A percentile compares a stretch with the other conserved stretches of the same genome.
These are phyloP conservation scores for Bombus cullumanus DNA, from an alignment of 1,140 invertebrate species.

Conservation along the genomic window DNA sequence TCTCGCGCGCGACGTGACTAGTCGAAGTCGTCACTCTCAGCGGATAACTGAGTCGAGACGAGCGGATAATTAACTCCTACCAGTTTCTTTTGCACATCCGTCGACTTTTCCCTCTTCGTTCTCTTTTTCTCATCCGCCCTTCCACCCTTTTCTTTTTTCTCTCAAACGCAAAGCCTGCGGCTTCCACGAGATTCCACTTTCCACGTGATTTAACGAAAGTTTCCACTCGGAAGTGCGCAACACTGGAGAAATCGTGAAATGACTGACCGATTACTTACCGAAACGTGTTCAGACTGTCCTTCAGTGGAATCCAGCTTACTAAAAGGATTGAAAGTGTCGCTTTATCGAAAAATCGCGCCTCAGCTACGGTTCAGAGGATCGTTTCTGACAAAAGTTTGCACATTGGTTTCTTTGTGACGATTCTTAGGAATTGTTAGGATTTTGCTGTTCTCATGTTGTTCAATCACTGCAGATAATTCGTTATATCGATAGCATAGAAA, in stretches of 20 bases:
- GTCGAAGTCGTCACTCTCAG: background rate
- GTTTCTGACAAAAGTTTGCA: background rate
- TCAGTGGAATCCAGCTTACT: background rate
- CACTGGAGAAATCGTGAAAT: conserved; percentile 9
- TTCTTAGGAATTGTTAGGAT: too few relatives aligned
- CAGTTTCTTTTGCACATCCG: background rate
- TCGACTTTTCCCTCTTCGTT: too few relatives aligned
- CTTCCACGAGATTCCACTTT: background rate
- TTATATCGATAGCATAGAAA: too few relatives aligned
- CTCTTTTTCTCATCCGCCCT: too few relatives aligned
- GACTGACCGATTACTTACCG: conserved; percentile 23
- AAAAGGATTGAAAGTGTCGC: background rate
- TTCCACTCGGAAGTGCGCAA: background rate
- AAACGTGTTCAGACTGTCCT: background rate
- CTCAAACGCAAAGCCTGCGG: background rate
- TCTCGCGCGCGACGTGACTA: background rate
- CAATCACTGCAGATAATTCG: too few relatives aligned
- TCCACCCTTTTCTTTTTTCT: background rate
- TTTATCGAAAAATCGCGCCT: background rate
- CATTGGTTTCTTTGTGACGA: background rate
- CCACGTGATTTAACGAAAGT: background rate
- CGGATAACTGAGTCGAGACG: background rate
- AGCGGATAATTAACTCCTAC: conserved; percentile 32
- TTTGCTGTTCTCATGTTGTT: too few relatives aligned
- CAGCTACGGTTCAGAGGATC: background rate